A percentile compares a stretch with the other conserved stretches of the same genome.
Conservation (phyloP, 2,113 vertebrate genomes). For the Ibidorhyncha struthersii region DNA sequence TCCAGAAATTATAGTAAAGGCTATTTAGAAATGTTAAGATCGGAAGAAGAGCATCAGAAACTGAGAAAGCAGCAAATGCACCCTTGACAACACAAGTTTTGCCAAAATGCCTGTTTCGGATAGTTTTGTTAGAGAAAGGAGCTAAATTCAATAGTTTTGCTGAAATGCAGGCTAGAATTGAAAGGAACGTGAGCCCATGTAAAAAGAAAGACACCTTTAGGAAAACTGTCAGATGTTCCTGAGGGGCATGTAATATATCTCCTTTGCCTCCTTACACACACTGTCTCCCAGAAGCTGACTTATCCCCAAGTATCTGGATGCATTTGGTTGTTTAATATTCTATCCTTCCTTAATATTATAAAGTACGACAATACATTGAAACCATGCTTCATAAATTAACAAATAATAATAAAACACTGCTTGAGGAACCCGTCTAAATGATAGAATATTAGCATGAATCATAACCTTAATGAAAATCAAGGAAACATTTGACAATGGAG, state of each 20-base stretch:
- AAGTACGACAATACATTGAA: neutral
- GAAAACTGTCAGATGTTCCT: conserved; percentile 9
- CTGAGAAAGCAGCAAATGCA: neutral
- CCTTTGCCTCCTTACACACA: neutral
- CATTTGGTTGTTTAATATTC: conserved; percentile 25
- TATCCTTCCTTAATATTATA: neutral
- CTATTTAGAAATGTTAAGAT: neutral
- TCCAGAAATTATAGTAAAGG: neutral
- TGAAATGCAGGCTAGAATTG: neutral
- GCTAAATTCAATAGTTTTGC: neutral
- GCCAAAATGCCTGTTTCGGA: neutral
- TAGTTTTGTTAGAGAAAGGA: neutral
- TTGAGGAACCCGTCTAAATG: conserved; percentile 56
- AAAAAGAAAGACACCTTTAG: neutral
- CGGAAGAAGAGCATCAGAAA: neutral
- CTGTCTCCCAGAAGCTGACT: neutral
- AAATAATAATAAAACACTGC: conserved; percentile 65
- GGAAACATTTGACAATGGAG: conserved; percentile 42
- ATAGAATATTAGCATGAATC: conserved; percentile 63
- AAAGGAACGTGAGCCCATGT: neutral
- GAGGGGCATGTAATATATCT: neutral
- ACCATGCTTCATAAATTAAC: conserved; percentile 58
- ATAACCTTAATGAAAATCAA: conserved; percentile 49
- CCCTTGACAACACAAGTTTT: neutral
- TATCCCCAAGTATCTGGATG: neutral